phyloP scores from a whole-genome alignment of 2,797 vertebrate genomes.

The Eremophila alpestris region DNA sequence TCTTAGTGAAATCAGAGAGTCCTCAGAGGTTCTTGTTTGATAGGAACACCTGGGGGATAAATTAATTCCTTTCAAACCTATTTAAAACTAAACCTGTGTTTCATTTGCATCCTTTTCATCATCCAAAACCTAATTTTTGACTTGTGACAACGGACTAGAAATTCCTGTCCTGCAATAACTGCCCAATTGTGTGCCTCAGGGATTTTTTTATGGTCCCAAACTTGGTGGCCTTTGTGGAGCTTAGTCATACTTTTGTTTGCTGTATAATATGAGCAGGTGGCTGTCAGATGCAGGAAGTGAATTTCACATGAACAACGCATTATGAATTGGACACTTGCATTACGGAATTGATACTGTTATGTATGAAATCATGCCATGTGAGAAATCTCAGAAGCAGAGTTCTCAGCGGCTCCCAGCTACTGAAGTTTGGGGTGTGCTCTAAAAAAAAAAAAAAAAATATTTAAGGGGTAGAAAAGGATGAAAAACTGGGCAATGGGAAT shows the following conservation, averaged over 20 bases:
- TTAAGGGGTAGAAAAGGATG: not conserved
- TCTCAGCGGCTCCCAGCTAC: not conserved
- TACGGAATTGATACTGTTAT: not conserved
- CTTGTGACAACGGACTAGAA: not conserved
- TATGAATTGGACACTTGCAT: not conserved
- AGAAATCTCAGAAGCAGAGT: not conserved
- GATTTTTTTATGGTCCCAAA: not conserved
- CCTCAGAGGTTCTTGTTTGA: not conserved
- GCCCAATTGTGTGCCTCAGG: fast-evolving
- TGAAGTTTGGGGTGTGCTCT: not conserved
- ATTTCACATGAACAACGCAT: not conserved
- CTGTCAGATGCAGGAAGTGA: not conserved
- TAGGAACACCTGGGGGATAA: not conserved
- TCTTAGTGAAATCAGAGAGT: not conserved
- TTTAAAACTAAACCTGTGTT: not conserved
- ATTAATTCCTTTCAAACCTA: not conserved
- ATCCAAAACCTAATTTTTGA: not conserved
- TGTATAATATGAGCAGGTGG: not conserved
- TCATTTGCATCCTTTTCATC: not conserved
- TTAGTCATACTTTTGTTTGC: not conserved
- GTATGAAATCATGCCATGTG: not conserved
- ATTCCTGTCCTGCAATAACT: not conserved
- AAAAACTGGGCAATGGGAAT: not conserved
- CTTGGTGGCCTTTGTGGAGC: not conserved
- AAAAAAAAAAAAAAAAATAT: not conserved